A percentile compares a stretch with the other conserved stretches of the same genome.
phyloP scores from a whole-genome alignment of 2,797 vertebrate species.

The Spea hammondii region DNA sequence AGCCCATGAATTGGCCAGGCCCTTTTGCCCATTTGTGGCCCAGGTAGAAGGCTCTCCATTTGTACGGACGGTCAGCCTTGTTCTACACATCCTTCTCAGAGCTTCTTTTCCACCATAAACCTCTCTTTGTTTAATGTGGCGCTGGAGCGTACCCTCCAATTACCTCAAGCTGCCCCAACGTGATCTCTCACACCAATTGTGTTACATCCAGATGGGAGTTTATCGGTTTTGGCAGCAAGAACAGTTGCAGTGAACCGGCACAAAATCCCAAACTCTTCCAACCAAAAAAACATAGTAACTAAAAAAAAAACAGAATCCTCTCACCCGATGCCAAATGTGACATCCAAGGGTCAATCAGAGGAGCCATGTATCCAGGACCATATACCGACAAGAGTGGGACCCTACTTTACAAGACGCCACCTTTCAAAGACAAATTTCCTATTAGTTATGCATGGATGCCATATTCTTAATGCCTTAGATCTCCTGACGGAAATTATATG shows the following conservation, averaged over 20 bases:
- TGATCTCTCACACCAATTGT: slow-evolving; percentile 63
- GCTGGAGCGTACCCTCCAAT: slow-evolving; percentile 51
- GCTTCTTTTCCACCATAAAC: slow-evolving; percentile 9
- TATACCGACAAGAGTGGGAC: slow-evolving; percentile 48
- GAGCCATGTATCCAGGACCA: slow-evolving; percentile 31
- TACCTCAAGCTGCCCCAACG: slow-evolving; percentile 60
- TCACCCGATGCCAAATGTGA: slow-evolving; percentile 33
- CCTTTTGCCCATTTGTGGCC: not conserved
- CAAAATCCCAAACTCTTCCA: slow-evolving; percentile 43
- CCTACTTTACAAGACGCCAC: slow-evolving; percentile 43
- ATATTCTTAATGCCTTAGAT: slow-evolving; percentile 56
- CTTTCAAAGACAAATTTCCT: slow-evolving; percentile 47
- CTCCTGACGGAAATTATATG: slow-evolving; percentile 64
- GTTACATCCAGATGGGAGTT: slow-evolving; percentile 60
- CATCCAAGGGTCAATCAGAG: slow-evolving; percentile 36
- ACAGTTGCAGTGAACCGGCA: slow-evolving; percentile 59
- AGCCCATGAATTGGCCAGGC: not conserved
- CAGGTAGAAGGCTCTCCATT: not conserved
- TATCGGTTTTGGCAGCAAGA: slow-evolving; percentile 64
- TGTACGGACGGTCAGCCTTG: slow-evolving; percentile 17
- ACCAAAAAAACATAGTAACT: slow-evolving; percentile 20
- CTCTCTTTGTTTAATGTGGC: slow-evolving; percentile 29
- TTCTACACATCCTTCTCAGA: slow-evolving; percentile 1
- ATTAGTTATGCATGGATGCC: slow-evolving; percentile 59
- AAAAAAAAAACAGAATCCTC: slow-evolving; percentile 38